Conservation (phyloP, 1,140 invertebrate species). For the Zaprionus ornatus region DNA sequence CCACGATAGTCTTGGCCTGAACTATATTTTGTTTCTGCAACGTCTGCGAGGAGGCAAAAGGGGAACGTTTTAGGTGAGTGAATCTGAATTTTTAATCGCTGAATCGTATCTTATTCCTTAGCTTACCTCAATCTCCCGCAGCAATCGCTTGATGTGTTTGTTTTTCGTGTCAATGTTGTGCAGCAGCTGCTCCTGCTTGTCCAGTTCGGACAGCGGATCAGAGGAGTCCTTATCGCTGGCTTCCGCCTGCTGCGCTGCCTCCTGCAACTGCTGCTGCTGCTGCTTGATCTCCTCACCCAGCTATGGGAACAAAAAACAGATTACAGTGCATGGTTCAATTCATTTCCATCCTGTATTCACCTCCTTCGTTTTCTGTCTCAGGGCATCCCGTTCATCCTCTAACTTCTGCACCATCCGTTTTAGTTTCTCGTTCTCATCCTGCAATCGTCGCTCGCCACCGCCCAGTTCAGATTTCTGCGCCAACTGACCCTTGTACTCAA, state of each 20-base stretch:
- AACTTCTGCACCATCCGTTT: constrained; percentile 74
- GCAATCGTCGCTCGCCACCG: constrained; percentile 48
- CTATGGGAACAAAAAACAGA: neutral
- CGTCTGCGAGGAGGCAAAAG: constrained; percentile 32
- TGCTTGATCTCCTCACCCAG: constrained; percentile 68
- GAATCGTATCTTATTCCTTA: neutral
- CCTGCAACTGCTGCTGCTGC: constrained; percentile 67
- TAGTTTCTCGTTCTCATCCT: constrained; percentile 79
- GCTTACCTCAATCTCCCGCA: constrained; percentile 77
- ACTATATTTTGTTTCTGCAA: constrained; percentile 77
- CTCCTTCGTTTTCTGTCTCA: constrained; percentile 67
- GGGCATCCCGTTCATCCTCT: constrained; percentile 61
- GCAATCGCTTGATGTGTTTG: constrained; percentile 81
- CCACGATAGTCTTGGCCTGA: constrained; percentile 72
- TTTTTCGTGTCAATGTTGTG: constrained; percentile 80
- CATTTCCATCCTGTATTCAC: constrained; percentile 9
- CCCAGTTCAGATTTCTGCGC: constrained; percentile 39
- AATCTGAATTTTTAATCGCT: too few relatives aligned
- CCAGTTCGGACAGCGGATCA: constrained; percentile 79
- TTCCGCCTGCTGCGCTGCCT: constrained; percentile 66
- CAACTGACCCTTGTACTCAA: constrained; percentile 77
- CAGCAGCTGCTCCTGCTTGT: constrained; percentile 80
- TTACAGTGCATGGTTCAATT: neutral
- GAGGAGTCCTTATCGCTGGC: constrained; percentile 81
- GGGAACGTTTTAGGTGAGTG: neutral